Base-by-base conservation (phyloP, 2,113 vertebrate species). In the Plecotus auritus region DNA sequence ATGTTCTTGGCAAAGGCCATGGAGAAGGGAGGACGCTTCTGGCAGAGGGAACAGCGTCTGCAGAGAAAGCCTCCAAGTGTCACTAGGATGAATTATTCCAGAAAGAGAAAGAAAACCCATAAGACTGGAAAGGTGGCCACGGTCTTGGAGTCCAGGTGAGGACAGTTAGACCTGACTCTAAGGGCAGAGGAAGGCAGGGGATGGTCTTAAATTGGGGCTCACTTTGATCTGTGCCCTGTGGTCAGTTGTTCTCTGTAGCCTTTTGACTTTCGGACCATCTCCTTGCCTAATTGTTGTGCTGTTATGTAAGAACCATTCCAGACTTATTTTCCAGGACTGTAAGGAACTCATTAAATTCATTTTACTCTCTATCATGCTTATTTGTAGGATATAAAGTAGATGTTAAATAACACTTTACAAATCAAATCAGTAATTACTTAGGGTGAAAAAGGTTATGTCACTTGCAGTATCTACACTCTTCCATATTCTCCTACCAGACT, bases 41-140 rank as follows among this genome's bases (percentile, higher is more conserved):
- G 85, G 47, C 40, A 81, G 86, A 91, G 35, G 28, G 47, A 80
- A 80, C 16, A 94, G 40, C 4, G 2, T 4, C 32, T 64, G 5
- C 49, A 70, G 95, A 45, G 45, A 42, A 94, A 94, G n/a, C 8
- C 7, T 30, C 18, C 2, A 78, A 32, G 49, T 14, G 45, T 23
- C 56, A 81, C 77, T 76, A 91, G 49, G 16, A 89, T 84, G 81
- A 51, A 49, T 59, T 76, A 49, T 83, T 85, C 94, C 77, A 88
- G 69, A 93, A 94, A 10, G 69, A 83, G 35, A 49, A 70, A 88
- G 78, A 45, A 78, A 90, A 22, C 37, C 35, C 11, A 0, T 49
- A 17, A 51, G 35, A 73, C 37, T 14, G 1, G 22, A 66, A 69
- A 90, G 51, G 26, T 42, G 51, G 51, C 35, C 32, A 47, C 9